Conservation (phyloP, 2,113 vertebrate genomes). For the Lanius ludovicianus region DNA sequence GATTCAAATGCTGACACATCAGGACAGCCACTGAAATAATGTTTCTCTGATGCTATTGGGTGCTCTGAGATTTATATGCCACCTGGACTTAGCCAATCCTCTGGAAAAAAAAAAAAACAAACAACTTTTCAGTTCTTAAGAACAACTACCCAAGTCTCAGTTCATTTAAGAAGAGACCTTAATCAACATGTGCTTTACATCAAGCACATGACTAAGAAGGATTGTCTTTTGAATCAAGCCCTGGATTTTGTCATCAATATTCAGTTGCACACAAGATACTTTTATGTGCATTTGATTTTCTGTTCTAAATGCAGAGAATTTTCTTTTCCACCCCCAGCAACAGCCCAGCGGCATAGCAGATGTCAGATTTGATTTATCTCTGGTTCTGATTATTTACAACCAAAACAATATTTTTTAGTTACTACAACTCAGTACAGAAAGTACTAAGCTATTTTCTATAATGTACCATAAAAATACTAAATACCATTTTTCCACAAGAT, state of each 20-base stretch:
- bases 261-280: not conserved
- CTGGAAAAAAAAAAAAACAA: not conserved
- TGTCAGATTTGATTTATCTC: conserved; percentile 40
- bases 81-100: not conserved
- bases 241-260: not conserved
- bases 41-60: not conserved
- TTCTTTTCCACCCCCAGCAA: not conserved
- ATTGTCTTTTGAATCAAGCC: not conserved
- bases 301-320: not conserved
- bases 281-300: not conserved
- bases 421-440: conserved; percentile 4
- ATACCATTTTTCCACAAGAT: not conserved
- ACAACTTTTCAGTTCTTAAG: not conserved
- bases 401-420: conserved; percentile 3
- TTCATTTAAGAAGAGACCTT: not conserved
- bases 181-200: conserved; percentile 1
- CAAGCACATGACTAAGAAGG: not conserved
- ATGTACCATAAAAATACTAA: not conserved
- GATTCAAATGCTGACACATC: not conserved
- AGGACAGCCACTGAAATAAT: not conserved
- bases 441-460: not conserved
- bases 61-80: not conserved
- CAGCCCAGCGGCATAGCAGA: not conserved
- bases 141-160: not conserved
- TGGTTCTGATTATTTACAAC: conserved; percentile 39